These are phyloP conservation scores for Drosophila colorata DNA, from an alignment of 2,888 invertebrate genomes.

Conservation along the genomic window DNA sequence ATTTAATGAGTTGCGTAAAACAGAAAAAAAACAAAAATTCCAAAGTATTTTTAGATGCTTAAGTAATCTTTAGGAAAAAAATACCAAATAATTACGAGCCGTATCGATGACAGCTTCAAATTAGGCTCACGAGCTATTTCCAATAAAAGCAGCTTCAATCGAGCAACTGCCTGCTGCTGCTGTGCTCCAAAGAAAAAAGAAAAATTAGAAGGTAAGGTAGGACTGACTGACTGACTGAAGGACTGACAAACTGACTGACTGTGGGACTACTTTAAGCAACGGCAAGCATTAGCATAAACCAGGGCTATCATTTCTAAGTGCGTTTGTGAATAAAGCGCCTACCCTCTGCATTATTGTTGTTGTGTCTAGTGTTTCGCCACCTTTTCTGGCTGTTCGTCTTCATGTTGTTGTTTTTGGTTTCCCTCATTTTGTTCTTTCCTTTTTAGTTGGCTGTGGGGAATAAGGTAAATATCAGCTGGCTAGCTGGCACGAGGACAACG, in stretches of 20 bases:
- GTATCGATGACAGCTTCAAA: slow-evolving; percentile 22
- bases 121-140: slow-evolving; percentile 7
- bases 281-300: slow-evolving; percentile 76
- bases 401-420: slow-evolving; percentile 11
- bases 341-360: slow-evolving; percentile 34
- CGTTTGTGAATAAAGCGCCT: slow-evolving; percentile 57
- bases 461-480: slow-evolving; percentile 76
- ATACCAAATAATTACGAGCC: slow-evolving; percentile 11
- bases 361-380: slow-evolving; percentile 61
- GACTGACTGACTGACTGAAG: slow-evolving; percentile 9
- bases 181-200: neutral
- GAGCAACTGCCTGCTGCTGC: neutral
- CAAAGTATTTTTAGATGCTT: slow-evolving; percentile 8
- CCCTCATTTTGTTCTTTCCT: slow-evolving; percentile 5
- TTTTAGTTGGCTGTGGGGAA: slow-evolving; percentile 47
- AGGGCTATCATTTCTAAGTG: slow-evolving; percentile 76
- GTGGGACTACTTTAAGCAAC: slow-evolving; percentile 48
- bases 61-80: slow-evolving; percentile 2
- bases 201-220: slow-evolving; percentile 9
- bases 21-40: neutral
- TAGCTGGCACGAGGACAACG: slow-evolving; percentile 56
- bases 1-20: neutral
- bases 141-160: slow-evolving; percentile 6
- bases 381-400: slow-evolving; percentile 8
- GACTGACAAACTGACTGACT: slow-evolving; percentile 21